phyloP scores from a whole-genome alignment of 2,113 vertebrate species.

The Stercorarius parasiticus region DNA sequence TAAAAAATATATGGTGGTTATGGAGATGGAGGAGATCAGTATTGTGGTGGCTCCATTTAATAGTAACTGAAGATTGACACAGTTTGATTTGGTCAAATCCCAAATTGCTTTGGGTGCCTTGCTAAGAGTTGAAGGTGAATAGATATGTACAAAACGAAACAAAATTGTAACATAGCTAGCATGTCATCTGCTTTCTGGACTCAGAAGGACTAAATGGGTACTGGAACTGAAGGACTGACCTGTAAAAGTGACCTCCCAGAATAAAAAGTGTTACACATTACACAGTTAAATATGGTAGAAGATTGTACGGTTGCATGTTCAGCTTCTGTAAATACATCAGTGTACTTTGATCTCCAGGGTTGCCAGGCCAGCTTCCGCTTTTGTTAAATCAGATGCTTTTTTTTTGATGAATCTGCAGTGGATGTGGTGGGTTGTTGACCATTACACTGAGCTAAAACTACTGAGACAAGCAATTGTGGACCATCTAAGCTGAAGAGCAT shows the following conservation, averaged over 20 bases:
- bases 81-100: background rate
- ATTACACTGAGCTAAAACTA: slow-evolving; percentile 18
- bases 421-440: background rate
- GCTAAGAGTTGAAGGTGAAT: background rate
- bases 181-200: background rate
- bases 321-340: slow-evolving; percentile 2
- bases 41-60: background rate
- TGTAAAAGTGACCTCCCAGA: background rate
- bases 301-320: background rate
- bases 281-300: background rate
- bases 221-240: background rate
- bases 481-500: background rate
- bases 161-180: background rate
- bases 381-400: background rate
- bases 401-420: slow-evolving; percentile 42
- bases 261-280: background rate
- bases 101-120: background rate
- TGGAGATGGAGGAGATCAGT: background rate
- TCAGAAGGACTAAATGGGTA: background rate
- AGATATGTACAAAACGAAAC: background rate
- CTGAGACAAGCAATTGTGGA: slow-evolving; percentile 30
- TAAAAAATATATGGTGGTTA: background rate
- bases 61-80: background rate
- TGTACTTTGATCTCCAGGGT: background rate
- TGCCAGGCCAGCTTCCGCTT: background rate